Conservation (phyloP, 2,113 vertebrate genomes). For the Isichthys henryi region DNA sequence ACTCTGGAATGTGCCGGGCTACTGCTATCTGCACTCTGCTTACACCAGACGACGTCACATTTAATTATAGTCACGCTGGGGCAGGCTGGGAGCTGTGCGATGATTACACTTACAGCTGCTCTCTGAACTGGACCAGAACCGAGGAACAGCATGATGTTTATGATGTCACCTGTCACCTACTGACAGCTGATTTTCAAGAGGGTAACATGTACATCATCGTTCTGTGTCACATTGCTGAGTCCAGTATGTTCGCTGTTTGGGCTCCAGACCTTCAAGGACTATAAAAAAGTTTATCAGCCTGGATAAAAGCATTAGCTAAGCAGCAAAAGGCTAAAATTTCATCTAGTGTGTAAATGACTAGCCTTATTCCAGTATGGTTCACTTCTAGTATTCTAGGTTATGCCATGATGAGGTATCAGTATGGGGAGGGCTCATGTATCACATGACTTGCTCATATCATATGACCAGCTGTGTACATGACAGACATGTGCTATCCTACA, state of each 20-base stretch:
- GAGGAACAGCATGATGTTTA: not conserved
- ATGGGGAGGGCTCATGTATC: not conserved
- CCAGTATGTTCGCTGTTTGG: not conserved
- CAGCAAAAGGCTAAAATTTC: not conserved
- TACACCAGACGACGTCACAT: constrained; percentile 65
- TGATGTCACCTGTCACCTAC: not conserved
- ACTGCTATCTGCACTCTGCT: constrained; percentile 65
- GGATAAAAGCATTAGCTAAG: not conserved
- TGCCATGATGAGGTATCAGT: not conserved
- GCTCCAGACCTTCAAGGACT: not conserved
- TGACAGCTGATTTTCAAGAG: not conserved
- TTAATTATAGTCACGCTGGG: constrained; percentile 55
- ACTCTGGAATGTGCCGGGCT: constrained; percentile 64
- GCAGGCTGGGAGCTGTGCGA: constrained; percentile 32
- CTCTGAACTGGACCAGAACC: constrained; percentile 37
- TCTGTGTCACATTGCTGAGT: not conserved
- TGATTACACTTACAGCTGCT: constrained; percentile 41
- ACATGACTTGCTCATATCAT: not conserved
- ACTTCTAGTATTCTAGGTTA: not conserved
- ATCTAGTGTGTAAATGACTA: not conserved
- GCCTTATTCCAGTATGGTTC: not conserved
- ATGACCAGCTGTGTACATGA: not conserved
- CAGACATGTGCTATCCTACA: not conserved
- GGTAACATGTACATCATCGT: not conserved
- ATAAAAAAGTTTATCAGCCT: not conserved